Base-by-base conservation (phyloP, 2,888 invertebrate species). In the Achlya flavicornis region DNA sequence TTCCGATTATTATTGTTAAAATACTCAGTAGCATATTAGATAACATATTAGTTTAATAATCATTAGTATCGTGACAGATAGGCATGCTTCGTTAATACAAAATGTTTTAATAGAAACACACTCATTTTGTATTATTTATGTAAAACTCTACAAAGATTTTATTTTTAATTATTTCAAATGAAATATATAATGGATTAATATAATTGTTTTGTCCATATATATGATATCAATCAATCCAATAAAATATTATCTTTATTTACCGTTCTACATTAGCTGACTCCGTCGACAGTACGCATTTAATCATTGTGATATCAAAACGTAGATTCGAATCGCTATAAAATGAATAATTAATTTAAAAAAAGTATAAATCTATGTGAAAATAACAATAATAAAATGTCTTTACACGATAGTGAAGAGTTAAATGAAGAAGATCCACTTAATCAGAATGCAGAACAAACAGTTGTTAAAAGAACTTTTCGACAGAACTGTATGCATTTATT, bases 401-500 rank as follows among this genome's bases (percentile, higher is more conserved):
- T 1, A 16, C 19, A n/a, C 19, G 8, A 19, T 3, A 53, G 10
- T 19, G 53, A 53, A 19, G 53, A 53, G 19, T 53, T 53, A 4
- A 53, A 19, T 6, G 53, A 53, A 53, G 53, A 53, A 53, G 16
- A 53, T 35, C 59, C 59, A 38, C 48, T 63, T 46, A 67, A 69
- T 26, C 53, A 60, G 14, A 63, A 62, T 53, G 65, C 58, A 65
- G 64, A 66, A 19, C 66, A 72, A 43, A 60, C 66, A 59, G 57
- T 70, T 65, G 12, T 19, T 59, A 68, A 74, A 71, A 78, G 64
- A 68, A 81, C 70, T 41, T 82, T 83, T 38, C 66, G 70, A 61
- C 81, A 83, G 66, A 83, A 67, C 38, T 75, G 79, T 58, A 14
- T 32, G 0, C 53, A 79, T 66, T 69, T 81, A 0, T 10, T 84